Evolutionary conservation across 1,140 invertebrate genomes (phyloP).

Genomic region (Ganaspis sp.): DNA sequence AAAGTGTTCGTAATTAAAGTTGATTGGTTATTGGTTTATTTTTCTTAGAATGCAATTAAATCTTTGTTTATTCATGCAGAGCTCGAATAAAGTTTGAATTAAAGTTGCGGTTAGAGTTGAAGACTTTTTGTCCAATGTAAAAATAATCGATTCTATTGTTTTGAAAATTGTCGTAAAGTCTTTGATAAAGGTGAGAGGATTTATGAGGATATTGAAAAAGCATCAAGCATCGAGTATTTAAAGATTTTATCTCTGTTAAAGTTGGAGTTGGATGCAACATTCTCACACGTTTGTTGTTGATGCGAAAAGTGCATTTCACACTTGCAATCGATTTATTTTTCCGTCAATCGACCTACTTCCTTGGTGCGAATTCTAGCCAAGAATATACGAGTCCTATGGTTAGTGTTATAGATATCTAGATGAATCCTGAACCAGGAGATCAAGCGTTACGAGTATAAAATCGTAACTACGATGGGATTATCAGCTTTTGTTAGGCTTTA

Average conservation of each 20-base stretch:
- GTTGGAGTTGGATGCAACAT: not conserved
- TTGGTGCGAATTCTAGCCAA: not conserved
- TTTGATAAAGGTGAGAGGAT: not conserved
- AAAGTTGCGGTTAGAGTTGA: no score
- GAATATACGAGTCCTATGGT: not conserved
- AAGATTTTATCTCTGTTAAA: not conserved
- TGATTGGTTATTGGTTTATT: no score
- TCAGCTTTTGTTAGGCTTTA: not conserved
- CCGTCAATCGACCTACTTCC: conserved; percentile 4
- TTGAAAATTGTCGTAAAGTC: not conserved
- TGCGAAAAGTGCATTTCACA: not conserved
- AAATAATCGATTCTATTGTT: no score
- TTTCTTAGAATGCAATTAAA: no score
- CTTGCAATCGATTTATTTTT: conserved; percentile 8
- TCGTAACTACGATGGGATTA: not conserved
- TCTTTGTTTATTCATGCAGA: no score
- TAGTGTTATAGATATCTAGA: not conserved
- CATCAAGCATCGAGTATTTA: not conserved
- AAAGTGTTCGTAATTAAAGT: no score
- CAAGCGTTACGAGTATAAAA: no score
- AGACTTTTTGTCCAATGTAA: no score
- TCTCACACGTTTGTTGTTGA: not conserved
- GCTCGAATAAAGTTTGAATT: no score
- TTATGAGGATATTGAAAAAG: conserved; percentile 6
- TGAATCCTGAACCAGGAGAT: no score